Conservation (phyloP, 2,113 vertebrate genomes). For the Oceanites oceanicus region DNA sequence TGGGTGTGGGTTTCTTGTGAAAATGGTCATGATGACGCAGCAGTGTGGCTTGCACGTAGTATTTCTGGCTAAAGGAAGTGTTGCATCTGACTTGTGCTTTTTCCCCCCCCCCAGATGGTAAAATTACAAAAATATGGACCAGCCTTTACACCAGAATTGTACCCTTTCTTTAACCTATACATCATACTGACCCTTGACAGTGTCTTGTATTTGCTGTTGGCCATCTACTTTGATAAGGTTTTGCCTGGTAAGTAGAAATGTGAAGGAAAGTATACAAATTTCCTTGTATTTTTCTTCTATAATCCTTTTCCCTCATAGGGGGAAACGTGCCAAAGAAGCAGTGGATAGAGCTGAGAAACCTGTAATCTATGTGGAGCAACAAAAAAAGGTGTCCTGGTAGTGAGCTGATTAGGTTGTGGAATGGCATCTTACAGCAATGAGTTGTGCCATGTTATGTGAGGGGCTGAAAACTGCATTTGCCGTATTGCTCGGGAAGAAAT, state of each 20-base stretch:
- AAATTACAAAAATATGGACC: conserved; percentile 78
- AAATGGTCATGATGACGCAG: not conserved
- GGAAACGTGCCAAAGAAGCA: not conserved
- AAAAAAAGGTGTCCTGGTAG: not conserved
- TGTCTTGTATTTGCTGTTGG: conserved; percentile 82
- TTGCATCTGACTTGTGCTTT: not conserved
- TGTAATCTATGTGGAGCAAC: not conserved
- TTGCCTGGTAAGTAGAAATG: conserved; percentile 79
- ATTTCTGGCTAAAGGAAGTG: not conserved
- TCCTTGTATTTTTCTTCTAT: not conserved
- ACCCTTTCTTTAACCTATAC: conserved; percentile 76
- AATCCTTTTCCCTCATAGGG: not conserved
- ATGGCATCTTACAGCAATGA: not conserved
- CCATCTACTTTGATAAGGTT: conserved; percentile 87
- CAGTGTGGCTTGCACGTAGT: fast-evolving
- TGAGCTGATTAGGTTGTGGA: not conserved
- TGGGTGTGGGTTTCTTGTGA: not conserved
- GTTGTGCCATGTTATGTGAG: fast-evolving
- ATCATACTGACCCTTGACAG: conserved; percentile 81
- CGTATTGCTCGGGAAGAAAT: not conserved
- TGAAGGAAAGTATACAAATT: not conserved
- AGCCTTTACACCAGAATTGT: conserved; percentile 63
- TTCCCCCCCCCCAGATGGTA: conserved; percentile 70
- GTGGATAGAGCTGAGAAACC: not conserved
- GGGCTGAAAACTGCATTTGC: not conserved